These are phyloP conservation scores for Cirrhinus mrigala DNA, from an alignment of 2,797 vertebrate genomes.

Conservation along the genomic window DNA sequence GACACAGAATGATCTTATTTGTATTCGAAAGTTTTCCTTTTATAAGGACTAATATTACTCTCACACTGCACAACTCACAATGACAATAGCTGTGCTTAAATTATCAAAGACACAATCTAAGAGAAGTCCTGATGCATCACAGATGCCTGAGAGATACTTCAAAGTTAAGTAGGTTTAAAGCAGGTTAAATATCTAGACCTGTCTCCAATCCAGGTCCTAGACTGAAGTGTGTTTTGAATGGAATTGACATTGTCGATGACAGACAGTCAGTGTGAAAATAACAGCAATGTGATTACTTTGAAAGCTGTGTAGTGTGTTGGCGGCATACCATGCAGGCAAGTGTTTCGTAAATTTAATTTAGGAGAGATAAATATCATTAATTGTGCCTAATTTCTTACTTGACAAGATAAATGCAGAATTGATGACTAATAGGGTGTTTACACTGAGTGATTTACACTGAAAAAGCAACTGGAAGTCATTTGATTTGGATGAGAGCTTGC, in stretches of 20 bases:
- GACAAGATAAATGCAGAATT: not conserved
- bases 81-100: too few species aligned
- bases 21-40: too few species aligned
- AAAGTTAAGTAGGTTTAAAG: too few species aligned
- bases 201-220: not conserved
- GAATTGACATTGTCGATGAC: not conserved
- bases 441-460: not conserved
- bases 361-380: not conserved
- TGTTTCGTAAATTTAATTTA: not conserved
- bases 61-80: too few species aligned
- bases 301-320: not conserved
- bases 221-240: not conserved
- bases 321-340: not conserved
- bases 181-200: constrained; percentile 6
- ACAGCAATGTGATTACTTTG: not conserved
- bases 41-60: too few species aligned
- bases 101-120: not conserved
- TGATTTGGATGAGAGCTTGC: not conserved
- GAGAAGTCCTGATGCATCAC: not conserved
- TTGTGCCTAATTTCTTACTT: not conserved
- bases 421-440: not conserved
- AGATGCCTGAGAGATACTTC: not conserved
- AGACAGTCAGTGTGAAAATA: not conserved
- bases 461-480: not conserved
- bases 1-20: too few species aligned